Evolutionary conservation across 2,888 invertebrate species (phyloP).

Genomic region (Parelbella ahira): DNA sequence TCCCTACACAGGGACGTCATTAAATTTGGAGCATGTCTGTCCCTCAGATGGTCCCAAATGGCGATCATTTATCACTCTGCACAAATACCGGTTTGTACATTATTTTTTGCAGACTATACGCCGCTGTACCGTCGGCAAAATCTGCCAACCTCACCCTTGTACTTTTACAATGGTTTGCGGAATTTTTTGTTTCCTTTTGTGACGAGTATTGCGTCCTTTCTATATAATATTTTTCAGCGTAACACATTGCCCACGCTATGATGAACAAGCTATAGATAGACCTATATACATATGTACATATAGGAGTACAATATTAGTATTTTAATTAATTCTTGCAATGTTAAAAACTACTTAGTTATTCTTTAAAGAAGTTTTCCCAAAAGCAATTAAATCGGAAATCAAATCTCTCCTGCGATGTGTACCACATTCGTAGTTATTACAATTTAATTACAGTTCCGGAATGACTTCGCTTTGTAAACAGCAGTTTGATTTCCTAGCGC

Average conservation of each 20-base stretch:
- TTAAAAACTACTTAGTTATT: too few species aligned
- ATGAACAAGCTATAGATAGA: too few species aligned
- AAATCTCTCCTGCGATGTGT: not conserved
- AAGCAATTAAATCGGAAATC: not conserved
- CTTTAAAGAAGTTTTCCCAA: too few species aligned
- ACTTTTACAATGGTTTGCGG: slow-evolving; percentile 20
- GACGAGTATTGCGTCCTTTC: slow-evolving; percentile 12
- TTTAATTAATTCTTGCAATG: too few species aligned
- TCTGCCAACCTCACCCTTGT: slow-evolving; percentile 19
- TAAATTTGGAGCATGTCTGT: slow-evolving; percentile 31
- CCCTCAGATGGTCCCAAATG: slow-evolving; percentile 31
- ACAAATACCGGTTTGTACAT: slow-evolving; percentile 27
- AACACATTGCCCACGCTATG: too few species aligned
- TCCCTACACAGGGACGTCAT: slow-evolving; percentile 20
- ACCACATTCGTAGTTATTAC: slow-evolving; percentile 3
- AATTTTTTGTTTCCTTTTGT: slow-evolving; percentile 14
- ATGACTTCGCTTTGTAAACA: slow-evolving; percentile 19
- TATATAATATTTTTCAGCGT: slow-evolving; percentile 9
- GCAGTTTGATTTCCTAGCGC: slow-evolving; percentile 11
- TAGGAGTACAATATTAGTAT: too few species aligned
- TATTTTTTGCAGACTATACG: slow-evolving; percentile 26
- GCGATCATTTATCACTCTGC: slow-evolving; percentile 30
- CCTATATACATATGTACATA: too few species aligned
- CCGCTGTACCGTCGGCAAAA: slow-evolving; percentile 16
- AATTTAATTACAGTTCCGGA: slow-evolving; percentile 22